Evolutionary conservation across 2,113 vertebrate species (phyloP), one percentile per base, ranked within the genome.

Genomic region (Centrocercus urophasianus): DNA sequence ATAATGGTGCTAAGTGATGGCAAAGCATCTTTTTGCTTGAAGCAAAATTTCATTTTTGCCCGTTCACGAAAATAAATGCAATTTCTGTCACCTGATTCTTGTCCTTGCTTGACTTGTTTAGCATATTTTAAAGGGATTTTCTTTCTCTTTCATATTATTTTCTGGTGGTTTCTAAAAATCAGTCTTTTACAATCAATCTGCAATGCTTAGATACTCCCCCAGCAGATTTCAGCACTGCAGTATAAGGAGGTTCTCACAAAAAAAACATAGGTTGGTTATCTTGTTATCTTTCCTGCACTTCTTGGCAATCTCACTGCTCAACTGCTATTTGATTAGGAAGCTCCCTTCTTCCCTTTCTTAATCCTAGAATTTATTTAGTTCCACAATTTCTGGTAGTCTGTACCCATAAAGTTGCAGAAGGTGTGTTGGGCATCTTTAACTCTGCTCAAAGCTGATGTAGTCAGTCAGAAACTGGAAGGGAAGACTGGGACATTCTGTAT

Each of bases 81-180:
- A 54, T 70, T 92, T 89, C 40, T 87, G n/a, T 42, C 54, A 70
- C 19, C 10, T 54, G 21, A 54, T 59, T 82, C 89, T 90, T 75
- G 22, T 32, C 36, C 43, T 80, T 77, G 19, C 24, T 85, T 89
- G 10, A 45, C 77, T 70, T 85, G 17, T 48, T 76, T 48, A 32
- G 25, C 7, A 20, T 30, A 50, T 83, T 90, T 87, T 83, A 80
- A 92, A 67, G 28, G 22, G 32, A 66, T 76, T 66, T 28, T 69
- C 79, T 65, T 38, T 65, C 28, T 72, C 21, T 76, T 82, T 72
- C 18, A 22, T 16, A 5, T 18, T 66, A 32, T 69, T 89, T 79
- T 66, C 59, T 47, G 54, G 21, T 12, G 59, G 36, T 67, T 81
- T 69, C 59, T 57, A 76, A 75, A 27, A 75, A 65, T 48, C 18